Percentiles rank a stretch among this genome's conserved stretches.
Conservation (phyloP, 1,140 invertebrate species). For the Ostrea edulis region DNA sequence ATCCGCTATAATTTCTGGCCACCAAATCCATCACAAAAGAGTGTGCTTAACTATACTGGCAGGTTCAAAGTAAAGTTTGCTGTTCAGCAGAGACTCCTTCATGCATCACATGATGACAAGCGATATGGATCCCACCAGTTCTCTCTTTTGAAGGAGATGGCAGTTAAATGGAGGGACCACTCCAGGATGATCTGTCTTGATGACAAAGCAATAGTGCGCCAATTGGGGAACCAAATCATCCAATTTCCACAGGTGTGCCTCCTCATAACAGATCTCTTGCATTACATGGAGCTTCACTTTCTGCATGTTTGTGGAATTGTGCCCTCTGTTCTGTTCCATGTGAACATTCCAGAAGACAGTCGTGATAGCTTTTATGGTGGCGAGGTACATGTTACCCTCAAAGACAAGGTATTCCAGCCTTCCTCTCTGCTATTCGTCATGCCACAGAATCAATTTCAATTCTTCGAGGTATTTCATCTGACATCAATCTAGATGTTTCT, state of each 20-base stretch:
- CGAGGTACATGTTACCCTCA: constrained; percentile 53
- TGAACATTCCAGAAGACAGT: constrained; percentile 54
- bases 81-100: not conserved
- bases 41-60: not conserved
- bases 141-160: constrained; percentile 34
- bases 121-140: not conserved
- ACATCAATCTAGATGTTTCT: not conserved
- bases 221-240: constrained; percentile 48
- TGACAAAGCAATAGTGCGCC: constrained; percentile 61
- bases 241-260: constrained; percentile 45
- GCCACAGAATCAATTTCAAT: constrained; percentile 38
- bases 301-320: constrained; percentile 48
- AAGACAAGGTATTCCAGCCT: constrained; percentile 59
- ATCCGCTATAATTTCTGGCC: not conserved
- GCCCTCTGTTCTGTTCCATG: not conserved
- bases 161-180: constrained; percentile 34
- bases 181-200: constrained; percentile 52
- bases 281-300: not conserved
- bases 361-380: constrained; percentile 57
- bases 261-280: constrained; percentile 45
- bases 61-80: not conserved
- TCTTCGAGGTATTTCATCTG: not conserved
- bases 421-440: constrained; percentile 54
- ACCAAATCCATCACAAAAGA: not conserved
- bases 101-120: not conserved